Conservation (phyloP, 2,797 vertebrate species). For the Cephalopachus bancanus region DNA sequence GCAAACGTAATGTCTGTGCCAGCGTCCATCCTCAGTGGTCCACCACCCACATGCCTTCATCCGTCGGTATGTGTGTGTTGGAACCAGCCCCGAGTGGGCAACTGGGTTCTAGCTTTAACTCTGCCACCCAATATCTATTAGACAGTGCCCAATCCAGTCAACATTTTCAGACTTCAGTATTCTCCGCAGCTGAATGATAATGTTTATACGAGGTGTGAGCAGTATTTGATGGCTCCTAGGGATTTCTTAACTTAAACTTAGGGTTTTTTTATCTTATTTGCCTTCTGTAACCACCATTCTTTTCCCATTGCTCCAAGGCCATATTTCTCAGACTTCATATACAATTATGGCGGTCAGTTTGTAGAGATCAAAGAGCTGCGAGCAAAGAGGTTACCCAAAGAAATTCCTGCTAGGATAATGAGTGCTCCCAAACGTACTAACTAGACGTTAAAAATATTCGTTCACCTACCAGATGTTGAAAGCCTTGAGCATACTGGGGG, state of each 20-base stretch:
- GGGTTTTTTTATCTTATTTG: not conserved
- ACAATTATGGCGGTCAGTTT: not conserved
- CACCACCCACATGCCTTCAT: not conserved
- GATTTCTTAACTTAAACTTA: not conserved
- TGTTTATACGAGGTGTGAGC: not conserved
- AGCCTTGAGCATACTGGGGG: not conserved
- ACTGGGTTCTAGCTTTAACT: not conserved
- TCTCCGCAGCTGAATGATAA: not conserved
- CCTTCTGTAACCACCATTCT: not conserved
- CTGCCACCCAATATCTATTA: not conserved
- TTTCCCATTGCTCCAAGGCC: not conserved
- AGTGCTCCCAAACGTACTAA: not conserved
- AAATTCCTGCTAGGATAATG: not conserved
- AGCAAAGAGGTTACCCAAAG: not conserved
- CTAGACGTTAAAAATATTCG: constrained; percentile 22
- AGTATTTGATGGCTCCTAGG: not conserved
- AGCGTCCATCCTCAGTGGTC: not conserved
- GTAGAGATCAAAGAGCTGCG: not conserved
- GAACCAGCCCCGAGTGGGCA: not conserved
- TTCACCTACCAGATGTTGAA: not conserved
- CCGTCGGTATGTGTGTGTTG: not conserved
- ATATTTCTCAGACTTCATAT: constrained; percentile 17
- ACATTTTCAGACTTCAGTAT: not conserved
- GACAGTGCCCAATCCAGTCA: not conserved
- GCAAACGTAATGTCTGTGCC: not conserved